A percentile compares a stretch with the other conserved stretches of the same genome.
These are phyloP conservation scores for Malacosoma neustria DNA, from an alignment of 2,888 invertebrate genomes.

Conservation along the genomic window DNA sequence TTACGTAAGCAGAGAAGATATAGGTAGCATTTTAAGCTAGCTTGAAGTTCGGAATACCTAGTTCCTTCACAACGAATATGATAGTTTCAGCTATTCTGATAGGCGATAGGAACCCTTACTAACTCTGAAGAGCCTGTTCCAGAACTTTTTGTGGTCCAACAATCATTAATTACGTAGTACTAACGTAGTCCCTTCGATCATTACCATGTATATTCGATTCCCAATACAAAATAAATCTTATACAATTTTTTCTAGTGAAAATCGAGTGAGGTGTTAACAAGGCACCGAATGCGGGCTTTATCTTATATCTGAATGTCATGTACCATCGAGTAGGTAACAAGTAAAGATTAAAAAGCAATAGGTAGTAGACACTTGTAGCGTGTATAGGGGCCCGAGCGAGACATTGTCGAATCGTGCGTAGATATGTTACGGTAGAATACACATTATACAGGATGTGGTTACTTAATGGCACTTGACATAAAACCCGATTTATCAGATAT, in stretches of 20 bases:
- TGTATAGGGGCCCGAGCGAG: constrained; percentile 36
- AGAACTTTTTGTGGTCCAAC: no score
- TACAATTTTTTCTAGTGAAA: constrained; percentile 10
- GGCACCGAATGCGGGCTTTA: constrained; percentile 50
- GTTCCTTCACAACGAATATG: no score
- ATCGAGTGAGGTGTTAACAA: constrained; percentile 12
- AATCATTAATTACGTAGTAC: no score
- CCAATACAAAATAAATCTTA: not conserved
- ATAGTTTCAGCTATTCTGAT: no score
- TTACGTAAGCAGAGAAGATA: no score
- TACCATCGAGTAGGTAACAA: constrained; percentile 19
- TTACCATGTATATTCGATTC: not conserved
- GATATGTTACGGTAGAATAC: constrained; percentile 12
- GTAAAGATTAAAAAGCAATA: constrained; percentile 28
- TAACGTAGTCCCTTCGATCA: no score
- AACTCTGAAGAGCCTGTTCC: no score
- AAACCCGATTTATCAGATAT: no score
- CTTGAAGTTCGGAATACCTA: no score
- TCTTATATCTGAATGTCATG: constrained; percentile 29
- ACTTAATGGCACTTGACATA: no score
- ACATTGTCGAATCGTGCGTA: constrained; percentile 16
- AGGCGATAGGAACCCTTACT: no score
- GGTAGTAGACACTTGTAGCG: constrained; percentile 40
- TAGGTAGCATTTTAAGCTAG: no score
- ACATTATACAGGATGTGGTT: constrained; percentile 14